A percentile compares a stretch with the other conserved stretches of the same genome.
Conservation (phyloP, 2,888 invertebrate species). For the Chirona hameri region DNA sequence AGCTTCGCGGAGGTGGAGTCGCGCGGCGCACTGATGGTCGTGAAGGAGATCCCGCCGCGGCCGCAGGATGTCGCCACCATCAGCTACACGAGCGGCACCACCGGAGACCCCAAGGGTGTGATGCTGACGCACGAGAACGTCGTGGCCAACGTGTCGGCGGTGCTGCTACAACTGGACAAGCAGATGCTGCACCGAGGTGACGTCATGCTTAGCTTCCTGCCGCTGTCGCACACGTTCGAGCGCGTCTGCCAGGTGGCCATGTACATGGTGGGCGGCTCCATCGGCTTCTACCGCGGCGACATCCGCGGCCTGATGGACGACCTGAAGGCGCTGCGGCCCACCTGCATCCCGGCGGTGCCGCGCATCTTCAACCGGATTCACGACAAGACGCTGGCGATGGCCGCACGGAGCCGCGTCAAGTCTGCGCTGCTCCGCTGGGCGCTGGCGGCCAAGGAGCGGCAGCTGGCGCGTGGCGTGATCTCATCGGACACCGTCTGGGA, state of each 20-base stretch:
- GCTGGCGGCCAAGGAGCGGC: not conserved
- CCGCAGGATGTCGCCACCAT: conserved; percentile 86
- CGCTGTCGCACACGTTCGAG: conserved; percentile 96
- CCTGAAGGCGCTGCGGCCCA: conserved; percentile 83
- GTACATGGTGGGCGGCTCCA: conserved; percentile 65
- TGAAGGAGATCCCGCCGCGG: conserved; percentile 72
- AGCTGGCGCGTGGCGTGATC: conserved; percentile 65
- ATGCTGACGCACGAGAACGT: conserved; percentile 95
- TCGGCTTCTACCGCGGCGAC: conserved; percentile 93
- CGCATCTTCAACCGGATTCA: conserved; percentile 88
- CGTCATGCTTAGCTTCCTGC: conserved; percentile 89
- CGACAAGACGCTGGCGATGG: conserved; percentile 60
- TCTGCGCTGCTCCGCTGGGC: conserved; percentile 8
- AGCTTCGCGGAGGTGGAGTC: conserved; percentile 81
- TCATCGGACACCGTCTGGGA: conserved; percentile 90
- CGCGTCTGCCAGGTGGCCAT: conserved; percentile 70
- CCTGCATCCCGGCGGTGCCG: conserved; percentile 92
- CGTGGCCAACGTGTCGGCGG: conserved; percentile 81
- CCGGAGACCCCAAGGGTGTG: conserved; percentile 94
- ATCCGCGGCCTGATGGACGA: conserved; percentile 75
- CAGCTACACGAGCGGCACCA: conserved; percentile 96
- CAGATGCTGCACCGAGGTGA: conserved; percentile 65
- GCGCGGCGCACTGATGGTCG: conserved; percentile 68
- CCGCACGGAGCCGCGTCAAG: not conserved
- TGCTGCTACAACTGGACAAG: conserved; percentile 79